Conservation (phyloP, 2,888 invertebrate genomes). For the Beris chalybata region DNA sequence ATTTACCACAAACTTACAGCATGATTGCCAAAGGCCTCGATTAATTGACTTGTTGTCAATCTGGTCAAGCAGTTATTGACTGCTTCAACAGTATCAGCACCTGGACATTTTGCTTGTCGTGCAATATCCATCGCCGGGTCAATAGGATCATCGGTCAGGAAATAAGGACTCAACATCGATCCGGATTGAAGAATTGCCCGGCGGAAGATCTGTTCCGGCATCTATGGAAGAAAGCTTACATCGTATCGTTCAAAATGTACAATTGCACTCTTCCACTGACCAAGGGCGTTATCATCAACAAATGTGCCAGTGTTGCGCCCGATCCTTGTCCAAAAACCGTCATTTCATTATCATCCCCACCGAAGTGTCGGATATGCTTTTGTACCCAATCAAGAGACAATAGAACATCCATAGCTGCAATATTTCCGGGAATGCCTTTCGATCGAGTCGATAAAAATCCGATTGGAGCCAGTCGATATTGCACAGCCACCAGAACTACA, state of each 20-base stretch:
- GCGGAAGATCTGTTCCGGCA: constrained; percentile 52
- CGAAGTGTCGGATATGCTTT: constrained; percentile 57
- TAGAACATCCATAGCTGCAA: constrained; percentile 58
- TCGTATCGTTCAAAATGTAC: neutral
- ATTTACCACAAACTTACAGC: constrained; percentile 39
- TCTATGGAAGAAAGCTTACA: constrained; percentile 24
- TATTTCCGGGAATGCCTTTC: constrained; percentile 60
- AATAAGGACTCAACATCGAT: constrained; percentile 58
- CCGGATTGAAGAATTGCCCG: constrained; percentile 61
- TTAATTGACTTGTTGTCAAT: constrained; percentile 50
- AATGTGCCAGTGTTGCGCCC: constrained; percentile 57
- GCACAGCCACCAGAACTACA: constrained; percentile 58
- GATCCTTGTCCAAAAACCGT: constrained; percentile 62
- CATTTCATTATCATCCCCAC: constrained; percentile 58
- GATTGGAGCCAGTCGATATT: constrained; percentile 59
- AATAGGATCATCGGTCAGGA: constrained; percentile 53
- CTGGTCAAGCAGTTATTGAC: constrained; percentile 48
- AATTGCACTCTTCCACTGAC: constrained; percentile 39
- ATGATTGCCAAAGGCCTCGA: constrained; percentile 53
- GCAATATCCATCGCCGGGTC: constrained; percentile 52
- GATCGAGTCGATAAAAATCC: constrained; percentile 59
- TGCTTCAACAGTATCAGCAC: constrained; percentile 43
- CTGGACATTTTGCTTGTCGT: constrained; percentile 52
- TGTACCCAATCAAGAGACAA: constrained; percentile 60
- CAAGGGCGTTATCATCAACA: constrained; percentile 55